Evolutionary conservation across 2,888 invertebrate species (phyloP), one percentile per base, ranked within the genome.

Genomic region (Tenthredo livida): DNA sequence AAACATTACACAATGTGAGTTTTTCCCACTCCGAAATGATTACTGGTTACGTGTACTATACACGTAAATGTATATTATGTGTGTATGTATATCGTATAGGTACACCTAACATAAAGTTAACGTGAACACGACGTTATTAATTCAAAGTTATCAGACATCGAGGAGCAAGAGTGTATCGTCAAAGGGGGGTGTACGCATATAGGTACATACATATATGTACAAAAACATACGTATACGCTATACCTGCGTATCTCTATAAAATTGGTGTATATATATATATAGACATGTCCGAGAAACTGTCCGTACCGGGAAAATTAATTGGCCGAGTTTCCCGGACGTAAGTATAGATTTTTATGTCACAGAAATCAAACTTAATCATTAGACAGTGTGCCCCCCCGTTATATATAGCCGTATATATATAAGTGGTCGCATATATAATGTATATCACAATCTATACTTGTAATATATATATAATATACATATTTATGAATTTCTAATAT

Each of bases 311-410:
- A 73, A 77, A 77, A 77, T 75, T 47, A 77, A 77, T 77, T 77
- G 43, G 43, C 15, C 72, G n/a, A 25, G 50, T 75, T 77, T 54
- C 77, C 25, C 50, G 47, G 75, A 75, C 21, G 37, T 47, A 25
- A 25, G 47, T 25, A 50, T 50, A 29, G 54, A 50, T 77, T 33
- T 75, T 43, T 25, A 25, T 50, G 75, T 75, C 47, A 25, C 47
- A 25, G 43, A 73, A 73, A 73, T 73, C 72, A 73, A 73, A 73
- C 72, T 43, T n/a, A 73, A 73, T 73, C 70, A 73, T 73, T 43
- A 73, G 15, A 47, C 84, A 29, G 25, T 43, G 10, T 50, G 6
- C n/a, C 54, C 84, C n/a, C 50, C 4, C 47, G 29, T 7, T 67
- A 37, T 37, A 50, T 50, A 50, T 50, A 5, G 2, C 29, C 29